Evolutionary conservation across 2,888 invertebrate species (phyloP), one percentile per base, ranked within the genome.

Genomic region (Aspidiotus rigidus): DNA sequence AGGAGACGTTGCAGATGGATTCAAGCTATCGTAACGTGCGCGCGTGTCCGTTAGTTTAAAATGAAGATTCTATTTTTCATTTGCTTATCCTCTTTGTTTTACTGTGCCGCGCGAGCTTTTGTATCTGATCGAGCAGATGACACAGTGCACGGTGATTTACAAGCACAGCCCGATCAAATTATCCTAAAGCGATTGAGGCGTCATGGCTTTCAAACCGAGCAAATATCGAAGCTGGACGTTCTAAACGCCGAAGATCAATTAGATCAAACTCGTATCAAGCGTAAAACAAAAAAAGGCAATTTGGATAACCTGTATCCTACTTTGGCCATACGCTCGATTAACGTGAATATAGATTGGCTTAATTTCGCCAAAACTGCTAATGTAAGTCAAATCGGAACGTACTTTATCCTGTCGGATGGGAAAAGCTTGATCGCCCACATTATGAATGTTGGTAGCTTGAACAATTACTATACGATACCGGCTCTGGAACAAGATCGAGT

Each of bases 401-500:
- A 62, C 7, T 69, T 69, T 7, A 42, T 62, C 16, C 44, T 69
- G 13, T 69, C 49, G 28, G 69, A 69, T 28, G 69, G 69, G 13
- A 62, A 44, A 44, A 62, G 60, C 15, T 42, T 62, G 42, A n/a
- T 69, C 16, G 53, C 69, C 10, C 69, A 69, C 41, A 49, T 69
- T 0, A 69, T 62, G 69, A 69, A 69, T 56, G 41, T 56, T 16
- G 69, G 62, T 40, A 62, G 40, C 39, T 41, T 42, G 10, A 56
- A 44, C 41, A 69, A 62, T 61, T 62, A 62, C 55, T 69, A 69
- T 41, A 69, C 69, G 3, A 62, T 69, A 11, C 44, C 69, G 49
- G 16, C 53, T 11, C 49, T 69, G 28, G 69, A 69, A 28, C 69
- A 69, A 44, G 69, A 69, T 69, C 69, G 69, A 28, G 42, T 69